A percentile compares a stretch with the other conserved stretches of the same genome.
Evolutionary conservation across 2,113 vertebrate genomes (phyloP).

Genomic region (Gopherus flavomarginatus): DNA sequence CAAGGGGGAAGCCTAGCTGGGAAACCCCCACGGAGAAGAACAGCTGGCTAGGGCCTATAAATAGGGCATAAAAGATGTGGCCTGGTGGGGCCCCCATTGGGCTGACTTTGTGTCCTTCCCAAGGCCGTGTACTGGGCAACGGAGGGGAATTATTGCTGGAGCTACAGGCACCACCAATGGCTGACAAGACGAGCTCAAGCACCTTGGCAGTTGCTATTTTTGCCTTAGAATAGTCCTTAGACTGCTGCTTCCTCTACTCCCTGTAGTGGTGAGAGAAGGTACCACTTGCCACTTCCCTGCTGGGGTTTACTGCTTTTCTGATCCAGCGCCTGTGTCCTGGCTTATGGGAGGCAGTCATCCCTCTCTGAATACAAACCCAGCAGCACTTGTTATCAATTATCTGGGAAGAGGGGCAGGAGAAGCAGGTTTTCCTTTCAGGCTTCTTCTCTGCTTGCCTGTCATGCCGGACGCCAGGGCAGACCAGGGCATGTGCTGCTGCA

Average conservation of each 20-base stretch:
- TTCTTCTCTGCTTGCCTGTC: not conserved
- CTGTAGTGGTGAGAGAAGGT: not conserved
- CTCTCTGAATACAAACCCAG: not conserved
- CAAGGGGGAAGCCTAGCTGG: not conserved
- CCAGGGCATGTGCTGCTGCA: not conserved
- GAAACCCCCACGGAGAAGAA: not conserved
- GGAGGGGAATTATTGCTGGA: not conserved
- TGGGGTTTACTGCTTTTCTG: not conserved
- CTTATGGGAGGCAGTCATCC: not conserved
- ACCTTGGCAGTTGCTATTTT: not conserved
- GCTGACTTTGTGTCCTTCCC: not conserved
- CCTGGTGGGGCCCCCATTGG: not conserved
- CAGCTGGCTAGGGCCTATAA: accelerated
- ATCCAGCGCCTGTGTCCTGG: not conserved
- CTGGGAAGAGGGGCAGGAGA: slow-evolving; percentile 1
- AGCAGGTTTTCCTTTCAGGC: slow-evolving; percentile 8
- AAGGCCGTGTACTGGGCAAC: not conserved
- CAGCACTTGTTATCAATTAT: accelerated
- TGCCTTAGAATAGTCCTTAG: not conserved
- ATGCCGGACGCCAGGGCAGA: accelerated
- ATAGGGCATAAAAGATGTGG: not conserved
- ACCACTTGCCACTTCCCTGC: not conserved
- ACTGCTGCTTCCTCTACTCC: not conserved
- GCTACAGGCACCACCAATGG: not conserved
- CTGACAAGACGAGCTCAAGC: not conserved